Conservation (phyloP, 1,140 invertebrate species). For the Drosophila rhopaloa region DNA sequence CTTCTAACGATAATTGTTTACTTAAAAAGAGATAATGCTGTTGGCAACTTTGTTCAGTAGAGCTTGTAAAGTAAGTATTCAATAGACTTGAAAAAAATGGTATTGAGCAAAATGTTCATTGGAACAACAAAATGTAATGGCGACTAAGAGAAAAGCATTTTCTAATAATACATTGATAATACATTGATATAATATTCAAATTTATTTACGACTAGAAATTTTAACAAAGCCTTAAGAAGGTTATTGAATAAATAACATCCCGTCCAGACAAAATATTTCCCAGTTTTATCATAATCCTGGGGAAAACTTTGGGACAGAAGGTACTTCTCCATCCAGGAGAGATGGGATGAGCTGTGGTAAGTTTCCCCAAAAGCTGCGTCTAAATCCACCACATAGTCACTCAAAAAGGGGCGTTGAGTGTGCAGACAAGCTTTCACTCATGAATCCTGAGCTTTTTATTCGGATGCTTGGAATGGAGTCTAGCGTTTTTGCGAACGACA, state of each 20-base stretch:
- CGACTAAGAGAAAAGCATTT: too few species aligned
- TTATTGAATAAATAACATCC: neutral
- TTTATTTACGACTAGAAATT: neutral
- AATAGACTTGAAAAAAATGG: too few species aligned
- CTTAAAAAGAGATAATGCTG: too few species aligned
- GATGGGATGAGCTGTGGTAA: neutral
- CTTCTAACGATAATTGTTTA: too few species aligned
- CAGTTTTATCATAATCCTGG: neutral
- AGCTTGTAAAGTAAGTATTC: too few species aligned
- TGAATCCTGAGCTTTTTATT: conserved; percentile 17
- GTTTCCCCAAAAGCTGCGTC: neutral
- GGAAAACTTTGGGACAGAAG: conserved; percentile 2
- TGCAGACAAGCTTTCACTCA: conserved; percentile 49
- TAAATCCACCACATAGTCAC: neutral
- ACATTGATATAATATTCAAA: too few species aligned
- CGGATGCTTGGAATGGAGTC: conserved; percentile 54
- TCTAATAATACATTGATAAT: too few species aligned
- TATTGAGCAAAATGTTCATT: too few species aligned
- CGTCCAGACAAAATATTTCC: neutral
- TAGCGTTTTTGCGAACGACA: conserved; percentile 50
- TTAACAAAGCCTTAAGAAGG: neutral
- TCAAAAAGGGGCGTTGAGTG: conserved; percentile 2
- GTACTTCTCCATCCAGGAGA: neutral
- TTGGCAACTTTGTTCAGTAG: too few species aligned
- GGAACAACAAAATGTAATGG: too few species aligned